Base-by-base conservation (phyloP, 1,140 invertebrate genomes). In the Pogonomyrmex californicus region DNA sequence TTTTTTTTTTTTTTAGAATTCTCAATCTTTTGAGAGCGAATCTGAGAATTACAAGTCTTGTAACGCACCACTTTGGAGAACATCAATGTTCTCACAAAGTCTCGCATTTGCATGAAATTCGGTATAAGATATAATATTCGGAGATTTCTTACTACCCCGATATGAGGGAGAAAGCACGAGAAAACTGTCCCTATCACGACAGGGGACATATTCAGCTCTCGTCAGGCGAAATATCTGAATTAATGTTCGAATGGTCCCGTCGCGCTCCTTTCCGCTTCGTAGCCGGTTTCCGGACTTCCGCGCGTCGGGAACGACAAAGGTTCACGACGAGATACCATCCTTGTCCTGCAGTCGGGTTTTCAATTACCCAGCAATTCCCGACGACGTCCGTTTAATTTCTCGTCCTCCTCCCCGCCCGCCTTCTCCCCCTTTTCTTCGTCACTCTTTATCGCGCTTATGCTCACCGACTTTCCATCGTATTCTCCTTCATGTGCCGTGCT, bases 361-460 rank as follows among this genome's bases (percentile, higher is more conserved):
- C 89, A 90, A 90, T 90, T 90, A 90, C 88, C 89, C 62, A 77
- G 89, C 89, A 90, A 90, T 90, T 90, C 89, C 68, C 89, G 88
- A 87, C 86, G 88, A 90, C 88, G 89, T 90, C 86, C 88, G 88
- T 90, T 90, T 90, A 90, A 90, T 90, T 90, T 86, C 89, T 87
- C 86, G 65, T 79, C 85, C 75, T 79, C 85, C 75, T 73, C 60
- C 56, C 44, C 88, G n/a, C 60, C 54, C 10, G 23, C 65, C 41
- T 30, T 6, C 33, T 33, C 14, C 9, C 41, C 56, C n/a, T 17
- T 47, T 73, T 49, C 75, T 65, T 86, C 63, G 36, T 79, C 41
- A 36, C 44, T 65, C n/a, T 49, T 63, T 49, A 68, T 68, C 47
- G 77, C 66, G 56, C 66, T 71, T 73, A 58, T 17, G n/a, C 44